Evolutionary conservation across 2,797 vertebrate genomes (phyloP).

Genomic region (Cercopithecus neglectus): DNA sequence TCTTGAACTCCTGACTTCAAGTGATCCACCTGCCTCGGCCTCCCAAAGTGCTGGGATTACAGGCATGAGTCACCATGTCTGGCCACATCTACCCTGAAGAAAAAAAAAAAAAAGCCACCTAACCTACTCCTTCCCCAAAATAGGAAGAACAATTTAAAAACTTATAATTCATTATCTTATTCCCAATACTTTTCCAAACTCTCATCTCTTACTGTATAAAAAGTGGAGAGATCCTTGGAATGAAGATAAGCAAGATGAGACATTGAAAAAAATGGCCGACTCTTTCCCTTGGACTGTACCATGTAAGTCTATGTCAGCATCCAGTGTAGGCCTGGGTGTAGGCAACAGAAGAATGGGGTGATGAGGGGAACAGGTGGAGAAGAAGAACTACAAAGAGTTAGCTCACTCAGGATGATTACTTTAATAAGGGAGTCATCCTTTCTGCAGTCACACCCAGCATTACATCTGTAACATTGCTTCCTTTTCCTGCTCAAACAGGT

Average conservation of each 20-base stretch:
- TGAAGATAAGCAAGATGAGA: background rate
- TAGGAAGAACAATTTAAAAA: background rate
- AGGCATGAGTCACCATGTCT: accelerated
- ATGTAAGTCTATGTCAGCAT: background rate
- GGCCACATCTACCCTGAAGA: background rate
- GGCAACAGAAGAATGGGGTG: background rate
- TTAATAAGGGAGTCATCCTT: background rate
- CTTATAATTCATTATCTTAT: background rate
- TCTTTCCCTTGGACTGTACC: background rate
- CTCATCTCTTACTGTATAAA: background rate
- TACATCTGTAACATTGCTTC: background rate
- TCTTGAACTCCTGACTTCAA: background rate
- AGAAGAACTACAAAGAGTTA: background rate
- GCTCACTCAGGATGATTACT: background rate
- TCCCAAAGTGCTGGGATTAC: background rate
- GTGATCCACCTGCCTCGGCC: background rate
- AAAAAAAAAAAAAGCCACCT: background rate
- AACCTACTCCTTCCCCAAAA: background rate
- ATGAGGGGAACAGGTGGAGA: background rate
- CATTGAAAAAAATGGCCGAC: background rate
- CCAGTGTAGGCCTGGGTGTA: background rate
- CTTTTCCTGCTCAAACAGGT: constrained; percentile 14
- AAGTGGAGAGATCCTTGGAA: background rate
- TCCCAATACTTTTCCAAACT: background rate
- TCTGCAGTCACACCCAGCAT: background rate